Base-by-base conservation (phyloP, 2,113 vertebrate species). In the Rhinopomastus cyanomelas region DNA sequence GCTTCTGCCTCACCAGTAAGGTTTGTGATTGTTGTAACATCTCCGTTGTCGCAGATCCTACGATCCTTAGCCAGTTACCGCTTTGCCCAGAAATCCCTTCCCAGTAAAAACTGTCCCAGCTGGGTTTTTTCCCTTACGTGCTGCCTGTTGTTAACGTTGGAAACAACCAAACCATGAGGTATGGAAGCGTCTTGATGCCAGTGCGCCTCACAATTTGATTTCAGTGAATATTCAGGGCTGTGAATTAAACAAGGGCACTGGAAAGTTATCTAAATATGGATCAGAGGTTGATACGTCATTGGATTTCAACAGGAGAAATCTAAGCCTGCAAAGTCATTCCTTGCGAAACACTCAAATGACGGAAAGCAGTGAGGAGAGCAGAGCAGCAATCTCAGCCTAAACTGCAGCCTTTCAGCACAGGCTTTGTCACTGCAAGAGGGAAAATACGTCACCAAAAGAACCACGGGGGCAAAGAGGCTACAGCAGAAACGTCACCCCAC, bases 221-320 rank as follows among this genome's bases (percentile, higher is more conserved):
- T 91, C 59, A 51, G 88, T 65, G 46, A 88, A 86, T 81, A 86
- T 65, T 94, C 61, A 86, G 57, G 56, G 12, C 53, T 68, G 13
- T 42, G 46, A 84, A 81, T 84, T 94, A 91, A 95, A 91, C 65
- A 95, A 88, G 57, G 83, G 12, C 92, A 65, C 26, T 68, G 59
- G 85, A 84, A 96, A 90, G 69, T 75, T 88, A 64, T 81, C 91
- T 89, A 65, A 91, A 81, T 84, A 72, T 65, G 57, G 68, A 89
- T 89, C 82, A 91, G 66, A 78, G 81, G 51, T 37, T 57, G 57
- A 39, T 57, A 52, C 27, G 67, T 15, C 2, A 8, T 59, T 5
- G 2, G 19, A 18, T 62, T 80, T 87, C 71, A 71, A 76, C 1
- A 8, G 15, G 64, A 84, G 39, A 88, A 83, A 84, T 65, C 68